Conservation (phyloP, 2,888 invertebrate species). For the Cephus nigrinus region DNA sequence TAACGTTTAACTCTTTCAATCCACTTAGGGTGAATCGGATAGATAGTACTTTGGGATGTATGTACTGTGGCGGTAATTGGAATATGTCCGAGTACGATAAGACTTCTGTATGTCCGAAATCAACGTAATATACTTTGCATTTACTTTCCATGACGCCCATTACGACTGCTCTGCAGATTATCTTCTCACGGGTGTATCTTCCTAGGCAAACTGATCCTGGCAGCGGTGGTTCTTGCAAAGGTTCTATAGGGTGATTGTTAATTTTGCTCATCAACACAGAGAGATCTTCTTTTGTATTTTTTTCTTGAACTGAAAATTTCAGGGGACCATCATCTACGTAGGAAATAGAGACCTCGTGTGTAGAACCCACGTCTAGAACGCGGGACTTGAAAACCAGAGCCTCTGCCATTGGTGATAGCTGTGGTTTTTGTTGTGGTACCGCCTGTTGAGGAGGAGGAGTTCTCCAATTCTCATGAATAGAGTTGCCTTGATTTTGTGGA, state of each 20-base stretch:
- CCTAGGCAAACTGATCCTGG: constrained; percentile 84
- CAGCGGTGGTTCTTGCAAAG: constrained; percentile 75
- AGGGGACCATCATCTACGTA: constrained; percentile 84
- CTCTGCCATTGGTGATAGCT: constrained; percentile 21
- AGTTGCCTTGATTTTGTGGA: neutral
- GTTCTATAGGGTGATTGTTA: constrained; percentile 71
- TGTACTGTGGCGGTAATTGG: constrained; percentile 79
- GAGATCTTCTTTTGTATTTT: constrained; percentile 71
- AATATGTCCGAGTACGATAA: constrained; percentile 78
- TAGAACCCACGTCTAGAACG: constrained; percentile 68
- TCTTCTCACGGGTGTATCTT: constrained; percentile 76
- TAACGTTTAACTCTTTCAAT: constrained; percentile 70
- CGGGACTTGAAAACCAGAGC: constrained; percentile 57
- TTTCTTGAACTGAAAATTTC: constrained; percentile 80
- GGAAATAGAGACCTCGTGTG: constrained; percentile 79
- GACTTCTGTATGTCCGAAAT: constrained; percentile 83
- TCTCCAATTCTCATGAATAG: constrained; percentile 8
- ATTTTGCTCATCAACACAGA: constrained; percentile 80
- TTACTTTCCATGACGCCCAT: constrained; percentile 78
- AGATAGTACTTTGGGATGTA: constrained; percentile 80
- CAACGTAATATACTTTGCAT: constrained; percentile 83
- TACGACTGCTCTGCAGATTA: constrained; percentile 81
- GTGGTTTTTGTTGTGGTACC: neutral
- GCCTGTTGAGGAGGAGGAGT: neutral
- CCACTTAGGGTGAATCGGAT: constrained; percentile 80